Conservation (phyloP, 1,140 invertebrate species). For the Bursaphelenchus mucronatus region DNA sequence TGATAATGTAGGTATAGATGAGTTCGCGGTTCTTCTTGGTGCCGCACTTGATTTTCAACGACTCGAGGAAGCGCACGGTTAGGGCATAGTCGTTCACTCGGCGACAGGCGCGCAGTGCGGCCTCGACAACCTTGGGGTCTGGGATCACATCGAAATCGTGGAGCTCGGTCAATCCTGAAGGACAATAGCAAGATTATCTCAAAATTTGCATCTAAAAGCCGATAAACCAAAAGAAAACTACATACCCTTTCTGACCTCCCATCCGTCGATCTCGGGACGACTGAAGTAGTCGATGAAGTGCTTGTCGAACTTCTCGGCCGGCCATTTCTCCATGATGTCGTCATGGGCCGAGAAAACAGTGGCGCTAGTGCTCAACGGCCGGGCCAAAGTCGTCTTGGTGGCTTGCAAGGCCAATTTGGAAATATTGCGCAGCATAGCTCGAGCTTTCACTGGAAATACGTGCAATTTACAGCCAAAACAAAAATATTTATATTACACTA, state of each 20-base stretch:
- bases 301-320: constrained; percentile 53
- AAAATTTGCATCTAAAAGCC: neutral
- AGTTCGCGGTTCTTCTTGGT: constrained; percentile 62
- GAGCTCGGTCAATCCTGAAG: constrained; percentile 46
- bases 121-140: constrained; percentile 84
- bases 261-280: constrained; percentile 83
- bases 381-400: constrained; percentile 23
- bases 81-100: constrained; percentile 87
- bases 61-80: constrained; percentile 84
- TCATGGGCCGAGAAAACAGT: constrained; percentile 33
- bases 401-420: too few species aligned
- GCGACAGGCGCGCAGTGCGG: constrained; percentile 85
- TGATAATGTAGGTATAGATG: constrained; percentile 55
- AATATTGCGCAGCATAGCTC: too few species aligned
- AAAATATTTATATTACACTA: too few species aligned
- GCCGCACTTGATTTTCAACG: constrained; percentile 83
- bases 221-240: neutral
- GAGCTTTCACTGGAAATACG: too few species aligned
- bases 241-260: constrained; percentile 75
- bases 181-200: neutral
- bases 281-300: constrained; percentile 71
- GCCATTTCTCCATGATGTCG: constrained; percentile 61
- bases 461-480: too few species aligned
- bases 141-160: constrained; percentile 73
- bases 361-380: constrained; percentile 39